Evolutionary conservation across 2,888 invertebrate species (phyloP), one percentile per base, ranked within the genome.

Genomic region (Drosophila lacicola): DNA sequence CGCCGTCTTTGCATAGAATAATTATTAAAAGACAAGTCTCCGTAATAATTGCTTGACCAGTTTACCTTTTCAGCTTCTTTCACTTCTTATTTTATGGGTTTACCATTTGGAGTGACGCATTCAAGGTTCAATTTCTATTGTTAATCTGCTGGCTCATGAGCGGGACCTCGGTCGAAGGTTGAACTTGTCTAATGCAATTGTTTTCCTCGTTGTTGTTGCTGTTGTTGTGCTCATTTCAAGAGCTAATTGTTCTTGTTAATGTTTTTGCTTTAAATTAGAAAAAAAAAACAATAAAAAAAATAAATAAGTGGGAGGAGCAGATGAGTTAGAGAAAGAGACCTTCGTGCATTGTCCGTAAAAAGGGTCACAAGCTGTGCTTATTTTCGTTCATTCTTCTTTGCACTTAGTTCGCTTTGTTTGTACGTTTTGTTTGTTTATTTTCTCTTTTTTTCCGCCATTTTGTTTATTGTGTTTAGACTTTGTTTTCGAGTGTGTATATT

Each of bases 201-300:
- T 82, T 57, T 45, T 44, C 33, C 33, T 19, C 37, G 37, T 61
- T 64, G 10, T 77, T 45, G 17, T 34, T 36, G 21, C 46, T 56
- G 36, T 49, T 69, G 19, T 37, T 51, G 63, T 44, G 62, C 81
- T 66, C 68, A 78, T 83, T 88, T 68, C 56, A 46, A 63, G 54
- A 76, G 74, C 89, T 84, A 87, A 89, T 89, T 84, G 89, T 87
- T 87, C 79, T 87, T 81, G 89, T 84, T 79, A 87, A 87, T 89
- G 84, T 68, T 78, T 88, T 78, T 71, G 71, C 67, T 76, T 73
- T 19, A 66, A 78, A 75, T 73, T 79, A 78, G 68, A 65, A 51
- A 58, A 25, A 68, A 10, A 58, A 63, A 21, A 49, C 17, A 17
- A 17, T 17, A 17, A 63, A 19, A 39, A 29, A 17, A 60, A 33